Base-by-base conservation (phyloP, 2,797 vertebrate genomes). In the Danio aesculapii region DNA sequence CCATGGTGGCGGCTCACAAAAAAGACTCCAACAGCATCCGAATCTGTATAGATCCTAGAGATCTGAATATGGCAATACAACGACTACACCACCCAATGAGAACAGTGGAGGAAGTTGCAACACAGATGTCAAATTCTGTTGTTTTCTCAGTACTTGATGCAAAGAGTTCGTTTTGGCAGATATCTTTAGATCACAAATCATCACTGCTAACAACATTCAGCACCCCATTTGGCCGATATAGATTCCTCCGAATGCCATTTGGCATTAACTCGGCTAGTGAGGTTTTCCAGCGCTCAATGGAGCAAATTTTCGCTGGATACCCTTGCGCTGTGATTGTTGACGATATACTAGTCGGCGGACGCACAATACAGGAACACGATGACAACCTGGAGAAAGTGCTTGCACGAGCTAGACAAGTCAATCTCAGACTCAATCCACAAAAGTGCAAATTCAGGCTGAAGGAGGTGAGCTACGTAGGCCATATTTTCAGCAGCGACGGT, bases 121-220 rank as follows among this genome's bases (percentile, higher is more conserved):
- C 64, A 9, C 52, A 77, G 19, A 79, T 83, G 39, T 75, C 71
- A 44, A 43, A 17, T 39, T 71, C 55, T 4, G 69, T 1, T 8
- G 19, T 75, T 7, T 75, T 61, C 19, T 75, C 70, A 6, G 59
- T 76, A 13, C 59, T 82, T 1, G 41, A 79, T 74, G 70, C 64
- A 16, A 85, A 82, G 11, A 58, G 49, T 70, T 39, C 2, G 0
- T 85, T 85, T 13, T 72, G 76, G 76, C 61, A 77, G 47, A 59
- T 80, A 3, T 59, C 21, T 21, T 43, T 78, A 49, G 81, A 82
- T 8, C 6, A 73, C 3, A 49, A 62, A 14, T 50, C 59, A 19
- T 83, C 75, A n/a, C 61, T 63, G 9, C 61, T 43, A 2, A 43
- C 14, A 43, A 43, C 13, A 16, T 43, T 63, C 61, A 63, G 61